phyloP scores from a whole-genome alignment of 2,797 vertebrate genomes.

The Rallus crepitans region DNA sequence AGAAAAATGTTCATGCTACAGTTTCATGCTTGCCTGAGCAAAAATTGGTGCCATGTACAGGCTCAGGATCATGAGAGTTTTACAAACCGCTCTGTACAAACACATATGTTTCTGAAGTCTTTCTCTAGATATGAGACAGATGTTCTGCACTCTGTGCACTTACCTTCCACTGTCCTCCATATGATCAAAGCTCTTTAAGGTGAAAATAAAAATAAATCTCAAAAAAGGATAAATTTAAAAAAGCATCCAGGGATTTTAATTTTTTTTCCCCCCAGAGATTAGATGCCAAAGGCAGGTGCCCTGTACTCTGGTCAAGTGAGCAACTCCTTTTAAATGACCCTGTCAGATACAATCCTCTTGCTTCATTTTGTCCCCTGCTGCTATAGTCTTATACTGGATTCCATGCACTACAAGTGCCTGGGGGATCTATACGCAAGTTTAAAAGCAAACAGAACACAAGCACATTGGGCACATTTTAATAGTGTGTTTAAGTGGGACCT shows the following conservation, averaged over 20 bases:
- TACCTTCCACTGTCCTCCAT: neutral
- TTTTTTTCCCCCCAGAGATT: neutral
- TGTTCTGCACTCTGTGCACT: neutral
- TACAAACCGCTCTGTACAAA: slow-evolving; percentile 13
- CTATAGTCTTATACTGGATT: neutral
- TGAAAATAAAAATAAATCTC: neutral
- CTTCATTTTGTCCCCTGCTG: slow-evolving; percentile 25
- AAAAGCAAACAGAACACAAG: slow-evolving; percentile 14
- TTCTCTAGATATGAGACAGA: slow-evolving; percentile 28
- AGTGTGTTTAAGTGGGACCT: neutral
- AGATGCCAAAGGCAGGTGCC: neutral
- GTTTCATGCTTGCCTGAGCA: slow-evolving; percentile 19
- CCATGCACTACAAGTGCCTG: neutral
- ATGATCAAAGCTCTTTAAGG: neutral
- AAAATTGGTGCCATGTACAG: neutral
- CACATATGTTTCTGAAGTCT: slow-evolving; percentile 15
- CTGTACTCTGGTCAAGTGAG: slow-evolving; percentile 2
- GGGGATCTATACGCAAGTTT: neutral
- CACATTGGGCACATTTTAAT: neutral
- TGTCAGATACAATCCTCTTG: neutral
- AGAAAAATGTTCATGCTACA: neutral
- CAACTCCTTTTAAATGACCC: neutral
- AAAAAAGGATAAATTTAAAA: neutral
- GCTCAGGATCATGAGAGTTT: slow-evolving; percentile 15
- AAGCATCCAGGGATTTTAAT: neutral